phyloP scores from a whole-genome alignment of 2,113 vertebrate species.

The Hippocampus comes region DNA sequence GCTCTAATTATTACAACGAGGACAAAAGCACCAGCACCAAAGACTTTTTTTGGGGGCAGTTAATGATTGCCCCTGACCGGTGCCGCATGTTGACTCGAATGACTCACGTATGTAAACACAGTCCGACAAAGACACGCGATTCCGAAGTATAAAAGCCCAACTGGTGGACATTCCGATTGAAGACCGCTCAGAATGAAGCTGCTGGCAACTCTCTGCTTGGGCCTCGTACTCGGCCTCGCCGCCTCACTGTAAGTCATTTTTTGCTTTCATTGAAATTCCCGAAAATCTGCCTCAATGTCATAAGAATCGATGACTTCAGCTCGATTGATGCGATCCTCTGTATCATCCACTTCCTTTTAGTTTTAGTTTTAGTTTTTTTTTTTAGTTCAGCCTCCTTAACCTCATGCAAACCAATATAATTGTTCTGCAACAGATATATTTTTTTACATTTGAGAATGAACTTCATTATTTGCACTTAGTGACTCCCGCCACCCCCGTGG shows the following conservation, averaged over 20 bases:
- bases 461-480: background rate
- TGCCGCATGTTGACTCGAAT: background rate
- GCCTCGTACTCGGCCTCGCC: constrained; percentile 36
- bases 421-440: background rate
- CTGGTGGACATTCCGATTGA: background rate
- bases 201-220: constrained; percentile 44
- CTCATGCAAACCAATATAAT: background rate
- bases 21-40: background rate
- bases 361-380: background rate
- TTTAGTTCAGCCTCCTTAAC: background rate
- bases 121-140: background rate
- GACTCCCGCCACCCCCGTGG: too few species aligned
- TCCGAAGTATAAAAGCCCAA: background rate
- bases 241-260: constrained; percentile 53
- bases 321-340: background rate
- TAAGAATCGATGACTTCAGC: background rate
- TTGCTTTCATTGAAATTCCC: background rate
- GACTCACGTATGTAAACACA: background rate
- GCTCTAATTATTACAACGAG: background rate
- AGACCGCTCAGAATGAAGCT: constrained; percentile 54
- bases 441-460: background rate
- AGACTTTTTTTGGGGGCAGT: background rate
- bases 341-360: too few species aligned
- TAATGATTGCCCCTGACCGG: background rate
- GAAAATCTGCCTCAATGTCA: background rate